Conservation (phyloP, 2,113 vertebrate genomes). For the Sylvietta virens region DNA sequence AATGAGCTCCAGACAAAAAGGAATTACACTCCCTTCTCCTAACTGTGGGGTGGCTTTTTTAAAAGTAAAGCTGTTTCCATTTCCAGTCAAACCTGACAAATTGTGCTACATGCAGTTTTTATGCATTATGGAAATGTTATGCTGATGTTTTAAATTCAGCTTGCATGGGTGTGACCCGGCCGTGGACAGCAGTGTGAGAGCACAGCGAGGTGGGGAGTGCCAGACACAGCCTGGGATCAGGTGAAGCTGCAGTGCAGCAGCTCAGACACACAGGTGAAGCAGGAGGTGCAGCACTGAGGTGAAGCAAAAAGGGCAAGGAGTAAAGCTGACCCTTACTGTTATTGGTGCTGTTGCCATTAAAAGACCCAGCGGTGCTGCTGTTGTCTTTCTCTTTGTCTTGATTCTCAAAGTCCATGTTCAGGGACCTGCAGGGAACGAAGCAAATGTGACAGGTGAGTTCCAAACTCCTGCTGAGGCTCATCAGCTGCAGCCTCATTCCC, state of each 20-base stretch:
- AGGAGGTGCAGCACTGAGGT: background rate
- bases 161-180: background rate
- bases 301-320: background rate
- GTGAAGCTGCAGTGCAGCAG: background rate
- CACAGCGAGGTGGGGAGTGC: background rate
- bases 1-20: background rate
- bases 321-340: conserved; percentile 85
- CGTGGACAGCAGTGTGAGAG: background rate
- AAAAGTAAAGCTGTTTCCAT: background rate
- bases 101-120: background rate
- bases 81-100: background rate
- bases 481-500: background rate
- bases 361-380: conserved; percentile 78
- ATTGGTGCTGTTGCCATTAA: conserved; percentile 91
- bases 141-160: background rate
- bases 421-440: conserved; percentile 79
- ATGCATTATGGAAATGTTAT: background rate
- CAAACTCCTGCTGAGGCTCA: background rate
- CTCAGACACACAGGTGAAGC: background rate
- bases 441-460: background rate
- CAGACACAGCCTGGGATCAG: background rate
- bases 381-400: conserved; percentile 98
- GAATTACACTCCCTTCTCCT: background rate
- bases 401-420: conserved; percentile 99
- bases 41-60: background rate